Base-by-base conservation (phyloP, 2,113 vertebrate genomes). In the Chaetorhynchus papuensis region DNA sequence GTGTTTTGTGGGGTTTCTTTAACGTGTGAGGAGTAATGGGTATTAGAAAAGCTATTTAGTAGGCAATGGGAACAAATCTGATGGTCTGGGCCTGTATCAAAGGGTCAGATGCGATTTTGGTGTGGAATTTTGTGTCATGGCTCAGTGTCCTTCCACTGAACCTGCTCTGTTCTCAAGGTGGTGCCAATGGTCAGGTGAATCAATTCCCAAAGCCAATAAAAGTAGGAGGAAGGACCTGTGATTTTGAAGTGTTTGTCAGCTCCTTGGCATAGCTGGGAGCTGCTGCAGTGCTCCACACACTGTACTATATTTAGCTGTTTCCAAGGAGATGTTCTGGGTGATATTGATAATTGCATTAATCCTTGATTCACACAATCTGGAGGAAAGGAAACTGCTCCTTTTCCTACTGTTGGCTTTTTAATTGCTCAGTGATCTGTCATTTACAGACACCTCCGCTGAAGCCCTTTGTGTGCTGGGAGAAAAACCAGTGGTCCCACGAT, bases 341-440 rank as follows among this genome's bases (percentile, higher is more conserved):
- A 96, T 98, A 97, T 96, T 97, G 97, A 97, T 98, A 97, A 97
- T 97, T 97, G 89, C 94, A 96, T 97, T 98, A 97, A 97, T 96
- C 93, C 92, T 97, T 93, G 96, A 78, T 97, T 97, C 97, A 92
- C 66, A 96, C 92, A 94, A 28, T 94, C 94, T 97, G 93, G 92
- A 94, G 78, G 82, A 64, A 88, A 64, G 80, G 87, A 93, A 95
- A 90, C 93, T 92, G 84, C 87, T 93, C 96, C 94, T 97, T 97
- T 96, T 80, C 94, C 84, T 68, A 69, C 21, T 79, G 74, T 93
- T 96, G 93, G 61, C 81, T 97, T 92, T 92, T 94, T 79, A 89
- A 86, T 97, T 76, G 72, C 86, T 93, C 59, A 11, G 9, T 66
- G 41, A 80, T 65, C 76, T 95, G 63, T 95, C 87, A 77, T 60